Percentiles rank a stretch among this genome's conserved stretches.
phyloP scores from a whole-genome alignment of 1,140 invertebrate genomes.

The Atopsyche davidsoni region DNA sequence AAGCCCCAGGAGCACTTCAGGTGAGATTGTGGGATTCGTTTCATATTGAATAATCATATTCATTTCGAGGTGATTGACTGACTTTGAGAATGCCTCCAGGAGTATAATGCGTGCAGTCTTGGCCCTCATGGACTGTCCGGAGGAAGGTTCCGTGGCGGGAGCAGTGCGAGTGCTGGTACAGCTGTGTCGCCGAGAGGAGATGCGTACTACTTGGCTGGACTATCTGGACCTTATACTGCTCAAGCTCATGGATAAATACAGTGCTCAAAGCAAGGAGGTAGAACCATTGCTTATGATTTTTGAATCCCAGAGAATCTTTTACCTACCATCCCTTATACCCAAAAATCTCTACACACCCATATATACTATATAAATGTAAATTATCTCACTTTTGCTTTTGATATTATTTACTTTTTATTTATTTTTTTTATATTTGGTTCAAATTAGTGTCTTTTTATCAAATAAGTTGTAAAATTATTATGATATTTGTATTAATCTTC shows the following conservation, averaged over 20 bases:
- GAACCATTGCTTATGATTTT: too few relatives aligned
- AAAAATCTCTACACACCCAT: too few relatives aligned
- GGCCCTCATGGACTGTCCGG: constrained; percentile 63
- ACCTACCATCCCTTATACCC: too few relatives aligned
- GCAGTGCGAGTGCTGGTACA: constrained; percentile 73
- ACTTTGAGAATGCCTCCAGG: too few relatives aligned
- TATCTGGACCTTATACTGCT: constrained; percentile 85
- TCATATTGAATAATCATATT: neutral
- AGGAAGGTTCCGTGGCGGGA: constrained; percentile 63
- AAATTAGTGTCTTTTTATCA: constrained; percentile 11
- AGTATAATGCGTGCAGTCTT: constrained; percentile 63
- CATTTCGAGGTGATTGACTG: neutral
- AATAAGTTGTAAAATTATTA: constrained; percentile 10
- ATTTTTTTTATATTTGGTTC: constrained; percentile 1
- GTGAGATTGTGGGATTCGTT: constrained; percentile 29
- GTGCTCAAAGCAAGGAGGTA: constrained; percentile 70
- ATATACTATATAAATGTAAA: too few relatives aligned
- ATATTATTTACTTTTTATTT: neutral
- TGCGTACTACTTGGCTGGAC: constrained; percentile 70
- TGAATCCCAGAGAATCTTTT: too few relatives aligned
- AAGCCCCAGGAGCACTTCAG: constrained; percentile 44
- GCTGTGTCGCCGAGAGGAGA: constrained; percentile 69
- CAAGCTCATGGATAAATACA: constrained; percentile 80
- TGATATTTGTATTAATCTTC: too few relatives aligned
- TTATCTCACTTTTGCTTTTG: too few relatives aligned